A percentile compares a stretch with the other conserved stretches of the same genome.
phyloP scores from a whole-genome alignment of 2,797 vertebrate species.

The Dallia pectoralis region DNA sequence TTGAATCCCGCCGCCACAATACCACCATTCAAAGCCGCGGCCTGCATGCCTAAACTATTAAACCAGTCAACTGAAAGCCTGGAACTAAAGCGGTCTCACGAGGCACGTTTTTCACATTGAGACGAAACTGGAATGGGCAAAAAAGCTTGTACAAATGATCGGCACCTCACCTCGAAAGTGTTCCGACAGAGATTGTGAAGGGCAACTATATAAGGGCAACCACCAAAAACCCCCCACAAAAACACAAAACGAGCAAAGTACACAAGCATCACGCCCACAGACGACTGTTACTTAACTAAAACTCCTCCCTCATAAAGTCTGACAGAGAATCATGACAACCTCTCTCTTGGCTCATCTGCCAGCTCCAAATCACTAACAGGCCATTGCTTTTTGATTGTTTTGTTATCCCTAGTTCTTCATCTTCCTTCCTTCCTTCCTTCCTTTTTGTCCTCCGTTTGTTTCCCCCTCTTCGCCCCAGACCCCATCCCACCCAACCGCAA shows the following conservation, averaged over 20 bases:
- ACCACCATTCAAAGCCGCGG: neutral
- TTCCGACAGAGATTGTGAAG: too few relatives aligned
- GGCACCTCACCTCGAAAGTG: too few relatives aligned
- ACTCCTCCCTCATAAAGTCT: too few relatives aligned
- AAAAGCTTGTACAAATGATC: too few relatives aligned
- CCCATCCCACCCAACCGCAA: constrained; percentile 21
- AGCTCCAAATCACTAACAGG: constrained; percentile 28
- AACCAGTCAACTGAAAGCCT: neutral
- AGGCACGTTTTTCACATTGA: neutral
- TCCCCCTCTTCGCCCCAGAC: constrained; percentile 18
- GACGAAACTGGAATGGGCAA: neutral
- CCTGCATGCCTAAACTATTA: neutral
- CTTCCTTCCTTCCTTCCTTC: too few relatives aligned
- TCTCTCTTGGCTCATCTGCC: too few relatives aligned
- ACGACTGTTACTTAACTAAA: too few relatives aligned
- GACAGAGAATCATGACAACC: too few relatives aligned
- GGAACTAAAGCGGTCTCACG: neutral
- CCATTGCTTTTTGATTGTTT: constrained; percentile 24
- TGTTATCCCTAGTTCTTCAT: constrained; percentile 8
- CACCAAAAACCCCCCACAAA: too few relatives aligned
- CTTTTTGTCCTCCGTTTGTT: neutral
- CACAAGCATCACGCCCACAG: too few relatives aligned
- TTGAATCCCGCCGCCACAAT: neutral
- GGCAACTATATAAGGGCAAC: too few relatives aligned
- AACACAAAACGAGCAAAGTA: too few relatives aligned